Conservation (phyloP, 2,888 invertebrate genomes). For the Plusia festucae region DNA sequence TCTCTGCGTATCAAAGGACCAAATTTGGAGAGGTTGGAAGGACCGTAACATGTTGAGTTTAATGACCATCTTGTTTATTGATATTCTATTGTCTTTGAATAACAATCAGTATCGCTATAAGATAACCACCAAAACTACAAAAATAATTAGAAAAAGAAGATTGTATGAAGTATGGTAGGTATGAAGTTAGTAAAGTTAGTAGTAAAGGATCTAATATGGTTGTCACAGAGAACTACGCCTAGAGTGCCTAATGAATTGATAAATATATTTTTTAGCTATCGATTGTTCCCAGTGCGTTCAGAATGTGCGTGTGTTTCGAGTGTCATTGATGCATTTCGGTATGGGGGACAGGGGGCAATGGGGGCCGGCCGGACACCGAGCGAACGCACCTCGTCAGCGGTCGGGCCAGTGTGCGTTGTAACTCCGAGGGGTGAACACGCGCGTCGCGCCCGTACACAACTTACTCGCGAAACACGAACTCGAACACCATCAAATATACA, state of each 20-base stretch:
- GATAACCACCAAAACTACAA: not conserved
- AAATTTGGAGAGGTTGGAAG: constrained; percentile 17
- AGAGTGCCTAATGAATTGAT: constrained; percentile 47
- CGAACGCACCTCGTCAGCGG: constrained; percentile 66
- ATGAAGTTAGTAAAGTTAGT: not conserved
- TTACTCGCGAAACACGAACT: constrained; percentile 83
- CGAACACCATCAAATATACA: constrained; percentile 63
- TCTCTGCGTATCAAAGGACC: constrained; percentile 18
- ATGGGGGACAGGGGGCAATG: constrained; percentile 77
- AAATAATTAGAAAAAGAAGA: not conserved
- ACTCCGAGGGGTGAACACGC: constrained; percentile 77
- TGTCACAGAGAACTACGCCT: constrained; percentile 16
- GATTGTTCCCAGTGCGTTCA: constrained; percentile 79
- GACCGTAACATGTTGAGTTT: not conserved
- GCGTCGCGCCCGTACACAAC: constrained; percentile 82
- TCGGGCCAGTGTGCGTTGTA: constrained; percentile 84
- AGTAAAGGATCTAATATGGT: not conserved
- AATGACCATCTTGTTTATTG: constrained; percentile 9
- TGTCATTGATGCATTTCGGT: constrained; percentile 89
- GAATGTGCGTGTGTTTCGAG: constrained; percentile 86
- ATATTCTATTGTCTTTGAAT: not conserved
- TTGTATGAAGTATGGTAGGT: not conserved
- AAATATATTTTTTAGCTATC: constrained; percentile 74
- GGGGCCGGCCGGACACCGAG: constrained; percentile 72
- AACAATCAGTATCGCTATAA: not conserved